Conservation (phyloP, 2,797 vertebrate species). For the Sebastes steindachneri region DNA sequence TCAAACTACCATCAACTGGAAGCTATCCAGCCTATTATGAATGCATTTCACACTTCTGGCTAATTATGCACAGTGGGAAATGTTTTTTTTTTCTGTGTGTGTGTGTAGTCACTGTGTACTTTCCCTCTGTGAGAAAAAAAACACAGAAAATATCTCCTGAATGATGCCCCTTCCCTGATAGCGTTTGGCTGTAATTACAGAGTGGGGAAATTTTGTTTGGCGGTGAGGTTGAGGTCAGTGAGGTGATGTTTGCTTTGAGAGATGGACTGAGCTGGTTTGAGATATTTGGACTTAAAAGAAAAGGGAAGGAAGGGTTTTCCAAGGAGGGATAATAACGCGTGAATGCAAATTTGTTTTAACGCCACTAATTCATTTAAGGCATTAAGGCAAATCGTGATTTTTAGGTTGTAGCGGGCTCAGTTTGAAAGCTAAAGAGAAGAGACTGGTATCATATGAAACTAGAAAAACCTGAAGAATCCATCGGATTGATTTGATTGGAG, state of each 20-base stretch:
- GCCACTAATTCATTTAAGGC: no score
- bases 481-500: no score
- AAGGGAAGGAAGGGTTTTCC: background rate
- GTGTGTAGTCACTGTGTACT: slow-evolving; percentile 3
- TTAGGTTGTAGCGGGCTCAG: no score
- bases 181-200: slow-evolving; percentile 2
- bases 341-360: no score
- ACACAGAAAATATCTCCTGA: slow-evolving; percentile 13
- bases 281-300: background rate
- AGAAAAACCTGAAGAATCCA: no score
- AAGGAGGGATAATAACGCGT: background rate
- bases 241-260: background rate
- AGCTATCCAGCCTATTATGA: slow-evolving; percentile 45
- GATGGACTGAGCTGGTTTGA: background rate
- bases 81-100: background rate
- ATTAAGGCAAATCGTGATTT: no score
- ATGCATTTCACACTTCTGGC: slow-evolving; percentile 37
- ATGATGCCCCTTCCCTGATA: slow-evolving; percentile 15
- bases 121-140: slow-evolving; percentile 24
- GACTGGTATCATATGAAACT: no score
- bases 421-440: no score
- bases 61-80: slow-evolving; percentile 70
- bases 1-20: slow-evolving; percentile 39
- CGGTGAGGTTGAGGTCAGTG: background rate
- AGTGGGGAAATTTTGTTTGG: background rate